Percentiles rank a stretch among this genome's conserved stretches.
phyloP scores from a whole-genome alignment of 1,140 invertebrate species.

The Sycophila sp. region DNA sequence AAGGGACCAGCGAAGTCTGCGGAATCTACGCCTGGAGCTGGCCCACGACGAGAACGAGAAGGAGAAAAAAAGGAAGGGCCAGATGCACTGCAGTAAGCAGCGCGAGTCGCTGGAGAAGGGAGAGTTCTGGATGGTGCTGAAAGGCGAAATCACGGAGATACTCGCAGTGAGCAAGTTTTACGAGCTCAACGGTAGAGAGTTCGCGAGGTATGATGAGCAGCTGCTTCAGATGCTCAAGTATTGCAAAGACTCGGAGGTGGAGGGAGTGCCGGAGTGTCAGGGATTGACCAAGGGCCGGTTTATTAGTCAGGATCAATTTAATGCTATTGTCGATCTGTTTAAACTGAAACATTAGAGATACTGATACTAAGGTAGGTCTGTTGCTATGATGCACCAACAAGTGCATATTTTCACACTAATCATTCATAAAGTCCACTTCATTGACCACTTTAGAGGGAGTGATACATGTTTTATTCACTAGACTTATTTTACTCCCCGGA shows the following conservation, averaged over 20 bases:
- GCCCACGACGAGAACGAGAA: background rate
- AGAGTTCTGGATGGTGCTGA: conserved; percentile 24
- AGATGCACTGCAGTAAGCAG: background rate
- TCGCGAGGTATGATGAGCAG: background rate
- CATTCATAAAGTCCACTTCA: too few species aligned
- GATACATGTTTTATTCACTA: too few species aligned
- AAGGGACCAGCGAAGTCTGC: conserved; percentile 9
- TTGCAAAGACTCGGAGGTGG: background rate
- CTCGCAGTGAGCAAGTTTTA: conserved; percentile 8
- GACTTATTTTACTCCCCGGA: too few species aligned
- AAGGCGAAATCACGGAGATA: conserved; percentile 16
- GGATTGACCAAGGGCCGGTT: background rate
- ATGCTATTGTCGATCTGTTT: background rate
- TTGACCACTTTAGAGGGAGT: too few species aligned
- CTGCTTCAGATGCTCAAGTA: conserved; percentile 29
- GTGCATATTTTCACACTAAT: too few species aligned
- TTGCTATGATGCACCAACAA: too few species aligned
- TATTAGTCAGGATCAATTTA: conserved; percentile 20
- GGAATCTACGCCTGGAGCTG: background rate
- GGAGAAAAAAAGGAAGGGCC: background rate
- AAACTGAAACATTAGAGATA: conserved; percentile 9
- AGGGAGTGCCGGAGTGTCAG: background rate
- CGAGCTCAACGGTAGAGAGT: background rate
- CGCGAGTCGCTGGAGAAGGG: conserved; percentile 1
- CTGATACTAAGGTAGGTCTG: too few species aligned